These are phyloP conservation scores for Anoura caudifer DNA, from an alignment of 2,113 vertebrate species.

Conservation along the genomic window DNA sequence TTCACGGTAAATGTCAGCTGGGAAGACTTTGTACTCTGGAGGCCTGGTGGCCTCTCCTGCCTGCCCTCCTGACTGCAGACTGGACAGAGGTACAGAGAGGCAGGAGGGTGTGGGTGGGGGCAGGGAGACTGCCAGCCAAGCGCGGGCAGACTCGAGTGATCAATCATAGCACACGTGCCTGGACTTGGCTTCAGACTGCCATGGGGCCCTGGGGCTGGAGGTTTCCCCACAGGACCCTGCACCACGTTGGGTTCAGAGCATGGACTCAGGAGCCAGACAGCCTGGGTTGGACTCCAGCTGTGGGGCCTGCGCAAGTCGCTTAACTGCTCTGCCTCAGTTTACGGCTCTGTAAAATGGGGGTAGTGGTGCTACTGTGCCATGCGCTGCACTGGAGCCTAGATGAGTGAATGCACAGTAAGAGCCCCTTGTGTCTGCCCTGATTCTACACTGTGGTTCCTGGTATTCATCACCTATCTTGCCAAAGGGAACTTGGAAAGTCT, in stretches of 20 bases:
- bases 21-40: background rate
- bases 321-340: background rate
- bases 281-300: background rate
- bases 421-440: rapidly evolving
- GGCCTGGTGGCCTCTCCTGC: background rate
- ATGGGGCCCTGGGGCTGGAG: background rate
- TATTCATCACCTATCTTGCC: background rate
- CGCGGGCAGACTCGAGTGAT: rapidly evolving
- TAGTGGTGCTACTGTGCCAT: rapidly evolving
- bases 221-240: background rate
- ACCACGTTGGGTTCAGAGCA: background rate
- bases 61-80: background rate
- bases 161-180: rapidly evolving
- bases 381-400: background rate
- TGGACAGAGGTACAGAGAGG: background rate
- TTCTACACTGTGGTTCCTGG: background rate
- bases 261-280: background rate
- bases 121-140: background rate
- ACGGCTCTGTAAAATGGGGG: background rate
- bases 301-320: background rate
- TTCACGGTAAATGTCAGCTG: background rate
- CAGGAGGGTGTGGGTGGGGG: background rate
- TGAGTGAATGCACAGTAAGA: rapidly evolving
- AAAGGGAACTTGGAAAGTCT: background rate
- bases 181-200: background rate